These are phyloP conservation scores for Ganaspis brasiliensis DNA, from an alignment of 2,888 invertebrate species.

Conservation along the genomic window DNA sequence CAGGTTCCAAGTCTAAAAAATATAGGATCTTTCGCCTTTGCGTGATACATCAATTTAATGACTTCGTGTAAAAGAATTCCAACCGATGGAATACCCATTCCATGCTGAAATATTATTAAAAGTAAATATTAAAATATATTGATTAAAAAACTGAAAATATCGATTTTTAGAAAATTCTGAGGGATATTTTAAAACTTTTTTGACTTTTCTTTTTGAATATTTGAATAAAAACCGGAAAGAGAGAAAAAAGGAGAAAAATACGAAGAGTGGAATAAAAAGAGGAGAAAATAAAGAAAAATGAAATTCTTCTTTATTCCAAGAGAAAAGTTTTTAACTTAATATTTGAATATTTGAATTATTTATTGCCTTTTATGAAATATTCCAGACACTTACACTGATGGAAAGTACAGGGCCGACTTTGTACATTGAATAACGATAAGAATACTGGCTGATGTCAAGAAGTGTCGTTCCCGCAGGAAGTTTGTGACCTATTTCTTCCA, in stretches of 20 bases:
- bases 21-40: constrained; percentile 92
- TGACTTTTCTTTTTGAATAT: background rate
- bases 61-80: constrained; percentile 97
- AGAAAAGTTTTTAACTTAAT: background rate
- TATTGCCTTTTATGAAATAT: constrained; percentile 24
- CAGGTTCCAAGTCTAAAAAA: constrained; percentile 97
- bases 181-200: no score
- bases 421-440: constrained; percentile 97
- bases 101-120: constrained; percentile 87
- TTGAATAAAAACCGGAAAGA: background rate
- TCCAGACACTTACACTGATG: constrained; percentile 86
- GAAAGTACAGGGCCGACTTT: constrained; percentile 95
- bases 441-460: constrained; percentile 94
- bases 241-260: no score
- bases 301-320: background rate
- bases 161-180: no score
- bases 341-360: constrained; percentile 28
- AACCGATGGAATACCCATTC: constrained; percentile 98
- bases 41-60: constrained; percentile 97
- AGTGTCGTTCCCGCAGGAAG: constrained; percentile 93
- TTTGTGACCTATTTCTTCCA: constrained; percentile 94
- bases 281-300: no score
- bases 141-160: no score
- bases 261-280: no score
- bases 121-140: background rate